phyloP scores from a whole-genome alignment of 2,113 vertebrate genomes.

The Varanus salvator region DNA sequence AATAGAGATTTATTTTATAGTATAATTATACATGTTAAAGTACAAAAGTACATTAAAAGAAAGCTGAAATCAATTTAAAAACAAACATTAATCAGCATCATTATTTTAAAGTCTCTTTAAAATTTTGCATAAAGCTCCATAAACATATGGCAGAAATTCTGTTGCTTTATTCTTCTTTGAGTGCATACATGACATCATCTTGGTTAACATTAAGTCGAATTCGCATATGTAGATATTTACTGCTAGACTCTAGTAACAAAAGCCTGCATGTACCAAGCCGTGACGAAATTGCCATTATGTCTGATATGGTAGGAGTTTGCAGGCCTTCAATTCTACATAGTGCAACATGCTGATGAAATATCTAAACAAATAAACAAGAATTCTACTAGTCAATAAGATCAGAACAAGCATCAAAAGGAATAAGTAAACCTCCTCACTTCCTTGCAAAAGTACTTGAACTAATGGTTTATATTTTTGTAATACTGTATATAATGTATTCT shows the following conservation, averaged over 20 bases:
- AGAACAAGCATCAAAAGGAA: neutral
- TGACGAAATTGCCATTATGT: slow-evolving; percentile 84
- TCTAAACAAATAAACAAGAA: slow-evolving; percentile 68
- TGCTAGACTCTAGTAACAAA: slow-evolving; percentile 86
- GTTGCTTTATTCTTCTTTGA: slow-evolving; percentile 81
- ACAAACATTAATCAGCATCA: slow-evolving; percentile 21
- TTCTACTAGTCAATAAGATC: neutral
- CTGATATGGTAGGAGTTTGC: slow-evolving; percentile 82
- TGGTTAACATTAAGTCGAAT: slow-evolving; percentile 93
- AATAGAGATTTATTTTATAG: slow-evolving; percentile 52
- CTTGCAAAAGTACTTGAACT: neutral
- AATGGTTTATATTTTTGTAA: neutral
- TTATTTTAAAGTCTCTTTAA: slow-evolving; percentile 40
- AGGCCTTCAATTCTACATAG: slow-evolving; percentile 92
- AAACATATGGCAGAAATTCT: slow-evolving; percentile 9
- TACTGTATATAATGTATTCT: neutral
- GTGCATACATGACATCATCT: slow-evolving; percentile 88
- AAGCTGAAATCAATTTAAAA: slow-evolving; percentile 3
- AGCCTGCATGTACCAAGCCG: slow-evolving; percentile 88
- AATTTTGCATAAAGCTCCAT: slow-evolving; percentile 22
- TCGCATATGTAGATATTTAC: slow-evolving; percentile 84
- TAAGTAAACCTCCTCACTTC: neutral
- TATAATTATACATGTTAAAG: neutral
- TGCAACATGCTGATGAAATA: slow-evolving; percentile 88
- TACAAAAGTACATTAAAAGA: neutral